These are phyloP conservation scores for Cepaea nemoralis DNA, from an alignment of 1,140 invertebrate species.

Conservation along the genomic window DNA sequence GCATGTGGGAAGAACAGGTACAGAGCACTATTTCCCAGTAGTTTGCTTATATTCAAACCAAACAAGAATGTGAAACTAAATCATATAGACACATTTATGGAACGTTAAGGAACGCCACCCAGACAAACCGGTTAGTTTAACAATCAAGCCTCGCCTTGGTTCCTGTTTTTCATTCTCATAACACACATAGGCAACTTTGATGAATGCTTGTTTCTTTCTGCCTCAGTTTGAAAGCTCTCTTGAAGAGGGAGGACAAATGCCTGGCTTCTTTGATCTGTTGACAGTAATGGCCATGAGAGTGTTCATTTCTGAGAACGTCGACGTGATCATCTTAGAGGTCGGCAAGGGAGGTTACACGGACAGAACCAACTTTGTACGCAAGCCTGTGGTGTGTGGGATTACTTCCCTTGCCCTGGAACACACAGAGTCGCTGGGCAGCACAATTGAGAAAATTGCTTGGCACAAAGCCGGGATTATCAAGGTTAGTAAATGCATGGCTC, in stretches of 20 bases:
- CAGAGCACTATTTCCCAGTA: no score
- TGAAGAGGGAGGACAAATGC: constrained; percentile 12
- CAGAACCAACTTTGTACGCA: constrained; percentile 88
- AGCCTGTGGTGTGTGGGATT: constrained; percentile 84
- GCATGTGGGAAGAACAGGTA: no score
- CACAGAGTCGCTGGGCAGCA: constrained; percentile 82
- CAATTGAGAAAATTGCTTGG: constrained; percentile 88
- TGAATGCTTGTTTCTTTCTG: no score
- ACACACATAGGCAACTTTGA: no score
- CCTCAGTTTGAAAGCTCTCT: constrained; percentile 1
- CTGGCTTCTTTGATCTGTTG: constrained; percentile 8
- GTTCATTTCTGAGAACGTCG: constrained; percentile 87
- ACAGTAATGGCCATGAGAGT: constrained; percentile 68
- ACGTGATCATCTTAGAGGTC: constrained; percentile 95
- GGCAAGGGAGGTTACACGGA: constrained; percentile 98
- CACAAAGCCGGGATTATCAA: constrained; percentile 98
- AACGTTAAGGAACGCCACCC: no score
- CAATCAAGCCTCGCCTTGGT: no score
- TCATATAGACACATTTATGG: no score
- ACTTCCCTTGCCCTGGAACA: constrained; percentile 94
- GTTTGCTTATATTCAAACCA: no score
- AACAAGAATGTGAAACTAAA: no score
- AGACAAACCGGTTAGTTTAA: no score
- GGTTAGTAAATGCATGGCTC: constrained; percentile 49
- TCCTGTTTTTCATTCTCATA: no score